Conservation (phyloP, 2,888 invertebrate species). For the Mythimna pallens region DNA sequence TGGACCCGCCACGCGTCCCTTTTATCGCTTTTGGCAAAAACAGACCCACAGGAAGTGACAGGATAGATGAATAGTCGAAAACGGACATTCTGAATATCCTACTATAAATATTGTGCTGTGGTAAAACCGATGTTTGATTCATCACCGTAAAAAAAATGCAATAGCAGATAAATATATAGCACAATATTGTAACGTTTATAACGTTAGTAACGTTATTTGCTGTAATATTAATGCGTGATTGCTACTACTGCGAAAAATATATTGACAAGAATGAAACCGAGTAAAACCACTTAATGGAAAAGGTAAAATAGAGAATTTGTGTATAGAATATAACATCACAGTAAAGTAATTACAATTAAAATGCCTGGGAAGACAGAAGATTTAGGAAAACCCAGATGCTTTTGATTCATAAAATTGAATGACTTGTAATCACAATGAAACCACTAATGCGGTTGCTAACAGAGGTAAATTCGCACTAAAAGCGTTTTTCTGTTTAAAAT, state of each 20-base stretch:
- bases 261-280: too few relatives aligned
- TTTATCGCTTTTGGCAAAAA: slow-evolving; percentile 36
- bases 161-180: too few relatives aligned
- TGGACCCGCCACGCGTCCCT: neutral
- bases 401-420: slow-evolving; percentile 16
- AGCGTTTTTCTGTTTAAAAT: neutral
- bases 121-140: slow-evolving; percentile 18
- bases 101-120: slow-evolving; percentile 1
- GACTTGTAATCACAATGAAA: neutral
- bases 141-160: neutral
- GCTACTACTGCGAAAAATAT: neutral
- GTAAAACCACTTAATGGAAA: neutral
- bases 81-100: slow-evolving; percentile 5
- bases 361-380: neutral
- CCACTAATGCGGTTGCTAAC: neutral
- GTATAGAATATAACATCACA: neutral
- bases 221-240: neutral
- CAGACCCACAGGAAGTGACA: slow-evolving; percentile 16
- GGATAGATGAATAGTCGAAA: neutral
- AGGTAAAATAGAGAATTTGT: neutral
- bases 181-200: too few relatives aligned
- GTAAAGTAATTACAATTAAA: neutral
- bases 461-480: neutral
- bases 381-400: slow-evolving; percentile 8
- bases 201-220: neutral